Conservation (phyloP, 2,797 vertebrate genomes). For the Mus spretus region DNA sequence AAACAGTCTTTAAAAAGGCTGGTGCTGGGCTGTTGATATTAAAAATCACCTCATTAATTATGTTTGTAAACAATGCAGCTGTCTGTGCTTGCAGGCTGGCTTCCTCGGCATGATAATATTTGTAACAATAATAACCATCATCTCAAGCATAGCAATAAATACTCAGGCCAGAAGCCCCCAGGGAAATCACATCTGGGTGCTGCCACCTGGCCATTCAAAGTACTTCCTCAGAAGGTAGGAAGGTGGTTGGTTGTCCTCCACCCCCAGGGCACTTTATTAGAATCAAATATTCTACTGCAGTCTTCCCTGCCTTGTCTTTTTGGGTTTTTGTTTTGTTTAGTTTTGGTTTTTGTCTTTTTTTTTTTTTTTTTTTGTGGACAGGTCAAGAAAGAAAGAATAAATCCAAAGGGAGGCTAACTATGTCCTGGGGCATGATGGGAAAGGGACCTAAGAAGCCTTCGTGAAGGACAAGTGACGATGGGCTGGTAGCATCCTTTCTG, state of each 20-base stretch:
- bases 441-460: not conserved
- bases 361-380: not conserved
- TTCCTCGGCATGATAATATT: conserved; percentile 83
- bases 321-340: too few relatives aligned
- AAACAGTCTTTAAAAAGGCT: conserved; percentile 85
- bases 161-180: conserved; percentile 74
- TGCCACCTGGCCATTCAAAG: conserved; percentile 79
- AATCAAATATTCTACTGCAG: not conserved
- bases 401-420: not conserved
- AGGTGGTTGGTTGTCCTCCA: conserved; percentile 19
- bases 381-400: conserved; percentile 8
- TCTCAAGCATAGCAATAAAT: conserved; percentile 80
- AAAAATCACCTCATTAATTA: conserved; percentile 88
- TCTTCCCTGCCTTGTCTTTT: not conserved
- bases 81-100: conserved; percentile 80
- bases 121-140: conserved; percentile 82
- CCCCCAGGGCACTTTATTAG: conserved; percentile 20
- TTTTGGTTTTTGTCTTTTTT: too few relatives aligned
- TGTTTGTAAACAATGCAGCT: conserved; percentile 84
- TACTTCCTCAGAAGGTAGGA: conserved; percentile 54
- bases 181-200: conserved; percentile 77
- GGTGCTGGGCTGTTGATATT: conserved; percentile 85
- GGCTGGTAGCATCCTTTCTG: not conserved
- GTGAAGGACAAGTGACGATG: not conserved
- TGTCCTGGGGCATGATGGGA: not conserved